These are phyloP conservation scores for Tauraco hartlaubi DNA, from an alignment of 2,797 vertebrate genomes.

Conservation along the genomic window DNA sequence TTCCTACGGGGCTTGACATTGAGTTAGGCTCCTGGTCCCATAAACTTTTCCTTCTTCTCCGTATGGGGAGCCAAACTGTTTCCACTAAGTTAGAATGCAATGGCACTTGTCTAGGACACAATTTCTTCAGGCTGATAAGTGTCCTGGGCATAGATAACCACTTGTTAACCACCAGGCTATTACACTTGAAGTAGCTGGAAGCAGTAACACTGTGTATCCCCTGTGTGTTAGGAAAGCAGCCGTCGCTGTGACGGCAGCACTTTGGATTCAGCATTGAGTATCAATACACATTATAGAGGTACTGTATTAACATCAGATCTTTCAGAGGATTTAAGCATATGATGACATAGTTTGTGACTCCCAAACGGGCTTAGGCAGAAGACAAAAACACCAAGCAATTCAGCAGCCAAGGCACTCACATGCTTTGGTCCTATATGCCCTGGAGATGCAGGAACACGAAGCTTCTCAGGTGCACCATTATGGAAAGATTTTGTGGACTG, in stretches of 20 bases:
- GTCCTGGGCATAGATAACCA: background rate
- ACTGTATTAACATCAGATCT: background rate
- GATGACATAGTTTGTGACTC: background rate
- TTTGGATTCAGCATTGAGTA: background rate
- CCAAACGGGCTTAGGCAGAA: background rate
- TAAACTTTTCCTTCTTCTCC: background rate
- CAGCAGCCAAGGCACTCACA: background rate
- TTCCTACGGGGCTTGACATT: background rate
- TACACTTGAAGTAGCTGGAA: background rate
- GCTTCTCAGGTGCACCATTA: background rate
- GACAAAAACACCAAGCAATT: background rate
- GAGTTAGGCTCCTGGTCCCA: background rate
- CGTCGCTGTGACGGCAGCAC: background rate
- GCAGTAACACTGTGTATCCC: background rate
- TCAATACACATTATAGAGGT: accelerated
- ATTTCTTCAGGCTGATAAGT: background rate
- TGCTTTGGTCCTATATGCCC: background rate
- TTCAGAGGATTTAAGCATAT: background rate
- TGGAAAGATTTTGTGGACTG: background rate
- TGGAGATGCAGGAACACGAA: background rate
- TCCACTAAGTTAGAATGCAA: background rate
- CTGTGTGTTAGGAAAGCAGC: background rate
- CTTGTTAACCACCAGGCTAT: background rate
- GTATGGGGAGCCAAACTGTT: background rate
- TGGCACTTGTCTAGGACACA: background rate